Percentiles rank a stretch among this genome's conserved stretches.
Evolutionary conservation across 30 jellyfish, hydroid and myxozoan genomes (phyloP).

Genomic region (Hydra vulgaris): DNA sequence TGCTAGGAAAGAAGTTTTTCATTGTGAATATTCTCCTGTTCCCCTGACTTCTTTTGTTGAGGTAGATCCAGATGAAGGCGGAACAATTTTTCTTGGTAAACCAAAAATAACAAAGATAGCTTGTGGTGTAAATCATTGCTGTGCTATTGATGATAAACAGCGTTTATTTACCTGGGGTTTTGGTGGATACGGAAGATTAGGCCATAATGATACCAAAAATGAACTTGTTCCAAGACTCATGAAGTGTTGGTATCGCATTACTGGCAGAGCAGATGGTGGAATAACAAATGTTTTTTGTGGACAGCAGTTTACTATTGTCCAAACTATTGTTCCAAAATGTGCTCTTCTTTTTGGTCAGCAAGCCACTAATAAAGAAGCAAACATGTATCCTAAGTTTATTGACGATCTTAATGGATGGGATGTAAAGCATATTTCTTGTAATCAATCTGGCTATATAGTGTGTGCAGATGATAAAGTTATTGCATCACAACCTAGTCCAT

Average conservation of each 20-base stretch:
- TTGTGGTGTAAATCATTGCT: slow-evolving; percentile 30
- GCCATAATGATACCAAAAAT: slow-evolving; percentile 27
- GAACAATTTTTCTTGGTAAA: slow-evolving; percentile 15
- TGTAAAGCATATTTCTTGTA: slow-evolving; percentile 18
- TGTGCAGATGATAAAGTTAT: slow-evolving; percentile 32
- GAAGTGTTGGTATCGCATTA: slow-evolving; percentile 39
- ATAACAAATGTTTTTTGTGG: slow-evolving; percentile 24
- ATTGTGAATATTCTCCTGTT: slow-evolving; percentile 29
- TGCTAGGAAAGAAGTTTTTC: slow-evolving; percentile 24
- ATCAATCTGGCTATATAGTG: slow-evolving; percentile 13
- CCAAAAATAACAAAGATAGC: slow-evolving; percentile 23
- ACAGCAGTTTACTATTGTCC: slow-evolving; percentile 19
- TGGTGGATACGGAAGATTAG: slow-evolving; percentile 38
- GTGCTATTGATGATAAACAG: slow-evolving; percentile 34
- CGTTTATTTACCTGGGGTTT: slow-evolving; percentile 37
- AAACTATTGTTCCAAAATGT: slow-evolving; percentile 20
- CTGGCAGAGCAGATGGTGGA: slow-evolving; percentile 47
- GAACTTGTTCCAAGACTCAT: slow-evolving; percentile 32
- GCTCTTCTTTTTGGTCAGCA: slow-evolving; percentile 24
- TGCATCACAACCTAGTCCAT: slow-evolving; percentile 34
- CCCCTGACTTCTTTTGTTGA: slow-evolving; percentile 13
- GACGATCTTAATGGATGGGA: slow-evolving; percentile 34
- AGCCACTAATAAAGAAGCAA: slow-evolving; percentile 13
- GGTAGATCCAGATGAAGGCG: slow-evolving; percentile 17
- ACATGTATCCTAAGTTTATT: slow-evolving; percentile 28